Base-by-base conservation (phyloP, 2,888 invertebrate genomes). In the Mythimna ferrago region DNA sequence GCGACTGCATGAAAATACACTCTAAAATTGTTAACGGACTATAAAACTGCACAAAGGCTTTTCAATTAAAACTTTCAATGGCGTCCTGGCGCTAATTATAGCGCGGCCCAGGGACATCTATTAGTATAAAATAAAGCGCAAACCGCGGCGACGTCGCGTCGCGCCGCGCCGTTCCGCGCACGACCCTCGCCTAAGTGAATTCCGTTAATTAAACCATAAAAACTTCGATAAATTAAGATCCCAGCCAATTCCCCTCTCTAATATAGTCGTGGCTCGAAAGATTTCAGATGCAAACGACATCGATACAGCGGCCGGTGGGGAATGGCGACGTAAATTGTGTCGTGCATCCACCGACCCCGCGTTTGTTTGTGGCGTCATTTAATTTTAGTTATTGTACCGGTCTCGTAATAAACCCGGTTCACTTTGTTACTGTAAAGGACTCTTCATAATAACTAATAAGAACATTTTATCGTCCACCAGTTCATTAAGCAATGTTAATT, bases 171-270 rank as follows among this genome's bases (percentile, higher is more conserved):
- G 82, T 79, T 80, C 78, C 87, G 80, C 84, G 86, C 86, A 81
- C 84, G 77, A 69, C 88, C 89, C 91, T 82, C 91, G 91, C 91
- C 94, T 95, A 96, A 96, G 96, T 96, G 96, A 96, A 96, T 96
- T 96, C 96, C 94, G 96, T 96, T 96, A 96, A 96, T 96, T 96
- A 96, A 96, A 96, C 96, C 96, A 96, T 96, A 96, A 96, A 96
- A 96, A 96, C 94, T 96, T 96, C 96, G 93, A 96, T 96, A 96
- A 96, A 96, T 96, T 96, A 96, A 96, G 95, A 96, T 96, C 94
- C 93, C 93, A 94, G 95, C 95, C 96, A 93, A 95, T 96, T 96
- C 95, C 95, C 96, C 95, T 92, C 92, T 92, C 91, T 95, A 95
- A 95, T 95, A 95, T 92, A 94, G 94, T 92, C 92, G 89, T 89